These are phyloP conservation scores for Solenopsis fugax DNA, from an alignment of 1,140 invertebrate species.

Conservation along the genomic window DNA sequence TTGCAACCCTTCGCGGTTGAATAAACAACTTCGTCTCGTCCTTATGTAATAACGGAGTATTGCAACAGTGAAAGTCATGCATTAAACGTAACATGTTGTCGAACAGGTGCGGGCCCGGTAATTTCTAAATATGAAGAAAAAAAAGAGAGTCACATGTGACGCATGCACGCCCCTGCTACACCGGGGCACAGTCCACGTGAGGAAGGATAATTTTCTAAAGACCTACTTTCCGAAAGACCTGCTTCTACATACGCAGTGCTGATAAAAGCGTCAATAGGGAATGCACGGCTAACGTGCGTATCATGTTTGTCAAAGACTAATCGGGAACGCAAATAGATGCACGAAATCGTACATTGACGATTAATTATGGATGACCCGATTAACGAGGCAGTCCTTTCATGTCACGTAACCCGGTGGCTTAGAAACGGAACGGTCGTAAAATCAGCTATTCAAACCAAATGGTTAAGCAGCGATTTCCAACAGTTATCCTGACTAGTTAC, in stretches of 20 bases:
- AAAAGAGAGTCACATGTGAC: background rate
- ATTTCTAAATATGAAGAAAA: background rate
- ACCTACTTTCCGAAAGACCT: conserved; percentile 44
- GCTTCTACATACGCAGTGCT: background rate
- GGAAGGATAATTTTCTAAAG: conserved; percentile 35
- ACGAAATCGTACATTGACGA: conserved; percentile 4
- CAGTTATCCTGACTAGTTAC: background rate
- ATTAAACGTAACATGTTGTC: conserved; percentile 25
- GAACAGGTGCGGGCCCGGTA: background rate
- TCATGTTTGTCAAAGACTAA: background rate
- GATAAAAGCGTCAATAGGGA: background rate
- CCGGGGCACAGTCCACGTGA: background rate
- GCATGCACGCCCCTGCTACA: background rate
- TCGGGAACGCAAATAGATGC: conserved; percentile 33
- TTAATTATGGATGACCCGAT: conserved; percentile 44
- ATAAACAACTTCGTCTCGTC: conserved; percentile 34
- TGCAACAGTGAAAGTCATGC: conserved; percentile 48
- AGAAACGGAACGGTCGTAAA: background rate
- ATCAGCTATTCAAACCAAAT: background rate
- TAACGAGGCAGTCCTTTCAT: background rate
- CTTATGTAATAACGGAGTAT: conserved; percentile 40
- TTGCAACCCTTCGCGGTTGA: conserved; percentile 21
- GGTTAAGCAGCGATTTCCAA: conserved; percentile 6
- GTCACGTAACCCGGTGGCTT: background rate
- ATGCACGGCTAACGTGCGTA: background rate